Percentiles rank a stretch among this genome's conserved stretches.
Conservation (phyloP, 1,140 invertebrate species). For the Drosophila persimilis region DNA sequence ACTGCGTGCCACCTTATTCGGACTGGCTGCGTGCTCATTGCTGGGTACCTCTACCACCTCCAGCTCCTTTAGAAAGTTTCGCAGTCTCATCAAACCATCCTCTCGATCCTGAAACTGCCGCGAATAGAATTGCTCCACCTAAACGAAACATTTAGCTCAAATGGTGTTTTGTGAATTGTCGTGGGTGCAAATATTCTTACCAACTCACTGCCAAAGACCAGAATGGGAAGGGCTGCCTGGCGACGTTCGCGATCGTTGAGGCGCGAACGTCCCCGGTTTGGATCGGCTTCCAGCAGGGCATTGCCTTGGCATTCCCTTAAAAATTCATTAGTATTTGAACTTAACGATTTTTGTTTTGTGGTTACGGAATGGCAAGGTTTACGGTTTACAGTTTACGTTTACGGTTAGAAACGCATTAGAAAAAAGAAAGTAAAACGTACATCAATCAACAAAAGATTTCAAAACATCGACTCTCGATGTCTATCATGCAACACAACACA, state of each 20-base stretch:
- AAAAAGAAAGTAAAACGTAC: slow-evolving; percentile 39
- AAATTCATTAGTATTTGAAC: slow-evolving; percentile 91
- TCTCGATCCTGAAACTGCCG: slow-evolving; percentile 96
- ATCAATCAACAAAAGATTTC: slow-evolving; percentile 40
- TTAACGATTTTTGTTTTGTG: slow-evolving; percentile 72
- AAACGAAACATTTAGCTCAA: background rate
- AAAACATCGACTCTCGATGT: slow-evolving; percentile 16
- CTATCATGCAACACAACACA: slow-evolving; percentile 25
- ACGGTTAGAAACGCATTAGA: slow-evolving; percentile 57
- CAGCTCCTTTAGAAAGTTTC: slow-evolving; percentile 88
- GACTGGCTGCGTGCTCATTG: slow-evolving; percentile 70
- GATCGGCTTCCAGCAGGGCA: slow-evolving; percentile 84
- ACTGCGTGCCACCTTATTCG: slow-evolving; percentile 91
- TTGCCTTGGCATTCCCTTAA: slow-evolving; percentile 88
- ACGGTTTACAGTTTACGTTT: slow-evolving; percentile 59
- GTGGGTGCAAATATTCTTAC: slow-evolving; percentile 84
- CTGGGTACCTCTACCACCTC: slow-evolving; percentile 23
- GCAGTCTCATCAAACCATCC: slow-evolving; percentile 91
- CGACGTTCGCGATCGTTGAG: slow-evolving; percentile 94
- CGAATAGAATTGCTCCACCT: slow-evolving; percentile 97
- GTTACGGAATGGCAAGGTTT: slow-evolving; percentile 46
- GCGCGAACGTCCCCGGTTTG: slow-evolving; percentile 86
- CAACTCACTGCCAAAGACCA: slow-evolving; percentile 94
- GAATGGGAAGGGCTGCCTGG: slow-evolving; percentile 94
- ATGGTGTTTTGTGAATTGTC: too few species aligned